Conservation (phyloP, 2,113 vertebrate genomes). For the Pluvianellus socialis region DNA sequence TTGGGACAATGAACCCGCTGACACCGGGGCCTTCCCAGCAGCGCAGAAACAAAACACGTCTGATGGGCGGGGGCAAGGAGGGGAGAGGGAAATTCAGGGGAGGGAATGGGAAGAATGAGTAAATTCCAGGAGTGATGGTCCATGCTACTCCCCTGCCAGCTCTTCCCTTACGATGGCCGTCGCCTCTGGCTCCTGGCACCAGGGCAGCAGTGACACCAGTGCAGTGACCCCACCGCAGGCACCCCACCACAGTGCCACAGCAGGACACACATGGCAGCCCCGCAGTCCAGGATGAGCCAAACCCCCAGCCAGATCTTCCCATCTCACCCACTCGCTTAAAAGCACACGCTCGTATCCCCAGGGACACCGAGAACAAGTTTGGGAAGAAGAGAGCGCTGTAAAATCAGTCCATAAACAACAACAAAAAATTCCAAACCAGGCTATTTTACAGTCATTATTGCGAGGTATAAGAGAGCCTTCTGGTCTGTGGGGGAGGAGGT, state of each 20-base stretch:
- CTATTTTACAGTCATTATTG: fast-evolving
- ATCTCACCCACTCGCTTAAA: background rate
- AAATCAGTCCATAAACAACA: background rate
- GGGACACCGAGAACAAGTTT: background rate
- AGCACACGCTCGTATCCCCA: fast-evolving
- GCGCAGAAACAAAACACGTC: background rate
- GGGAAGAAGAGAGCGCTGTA: background rate
- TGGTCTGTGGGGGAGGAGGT: background rate
- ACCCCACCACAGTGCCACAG: no score
- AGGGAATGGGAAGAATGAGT: background rate
- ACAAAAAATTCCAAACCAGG: background rate
- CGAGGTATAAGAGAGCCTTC: fast-evolving
- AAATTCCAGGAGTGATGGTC: background rate
- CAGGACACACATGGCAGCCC: background rate
- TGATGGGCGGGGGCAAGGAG: no score
- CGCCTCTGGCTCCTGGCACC: background rate
- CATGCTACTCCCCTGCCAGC: fast-evolving
- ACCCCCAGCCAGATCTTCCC: background rate
- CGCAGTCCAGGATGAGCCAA: background rate
- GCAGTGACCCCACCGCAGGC: background rate
- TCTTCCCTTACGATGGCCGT: no score
- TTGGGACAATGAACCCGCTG: fast-evolving
- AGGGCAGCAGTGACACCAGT: background rate
- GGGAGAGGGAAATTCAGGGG: background rate
- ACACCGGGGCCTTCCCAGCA: background rate